Evolutionary conservation across 2,888 invertebrate genomes (phyloP).

Genomic region (Drosophila nigritarsus): DNA sequence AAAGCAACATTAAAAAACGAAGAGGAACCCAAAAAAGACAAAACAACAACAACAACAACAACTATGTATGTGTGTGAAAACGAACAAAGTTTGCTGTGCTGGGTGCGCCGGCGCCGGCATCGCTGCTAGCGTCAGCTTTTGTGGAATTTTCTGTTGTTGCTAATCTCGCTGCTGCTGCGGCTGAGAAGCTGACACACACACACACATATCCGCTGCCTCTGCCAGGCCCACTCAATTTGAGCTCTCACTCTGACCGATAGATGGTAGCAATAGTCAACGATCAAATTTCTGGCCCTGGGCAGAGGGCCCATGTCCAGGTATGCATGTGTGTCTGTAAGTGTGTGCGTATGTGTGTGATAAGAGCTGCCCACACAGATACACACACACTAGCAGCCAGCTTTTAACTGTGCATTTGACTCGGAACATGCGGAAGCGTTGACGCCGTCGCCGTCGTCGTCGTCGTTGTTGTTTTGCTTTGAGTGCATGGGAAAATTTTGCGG

Average conservation of each 20-base stretch:
- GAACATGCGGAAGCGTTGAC: constrained; percentile 66
- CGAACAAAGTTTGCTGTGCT: constrained; percentile 48
- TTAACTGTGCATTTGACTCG: constrained; percentile 53
- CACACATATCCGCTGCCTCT: constrained; percentile 11
- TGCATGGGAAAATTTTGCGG: constrained; percentile 52
- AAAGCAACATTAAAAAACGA: constrained; percentile 23
- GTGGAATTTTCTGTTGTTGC: constrained; percentile 67
- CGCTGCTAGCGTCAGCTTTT: constrained; percentile 60
- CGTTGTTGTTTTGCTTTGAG: constrained; percentile 8
- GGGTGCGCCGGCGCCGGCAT: constrained; percentile 62
- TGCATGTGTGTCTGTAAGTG: background rate
- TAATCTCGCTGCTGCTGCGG: constrained; percentile 53
- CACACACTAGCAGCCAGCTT: constrained; percentile 27
- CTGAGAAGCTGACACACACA: constrained; percentile 17
- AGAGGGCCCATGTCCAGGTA: constrained; percentile 10
- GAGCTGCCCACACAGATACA: constrained; percentile 16
- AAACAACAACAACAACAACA: constrained; percentile 8
- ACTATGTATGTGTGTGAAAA: constrained; percentile 46
- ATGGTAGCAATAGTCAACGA: constrained; percentile 45
- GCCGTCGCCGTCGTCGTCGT: background rate
- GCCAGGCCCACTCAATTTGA: constrained; percentile 39
- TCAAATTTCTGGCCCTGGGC: constrained; percentile 41
- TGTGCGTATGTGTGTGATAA: constrained; percentile 34
- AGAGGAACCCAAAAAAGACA: constrained; percentile 26
- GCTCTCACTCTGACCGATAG: constrained; percentile 36